These are phyloP conservation scores for Rhabdomys dilectus DNA, from an alignment of 2,113 vertebrate genomes.

Conservation along the genomic window DNA sequence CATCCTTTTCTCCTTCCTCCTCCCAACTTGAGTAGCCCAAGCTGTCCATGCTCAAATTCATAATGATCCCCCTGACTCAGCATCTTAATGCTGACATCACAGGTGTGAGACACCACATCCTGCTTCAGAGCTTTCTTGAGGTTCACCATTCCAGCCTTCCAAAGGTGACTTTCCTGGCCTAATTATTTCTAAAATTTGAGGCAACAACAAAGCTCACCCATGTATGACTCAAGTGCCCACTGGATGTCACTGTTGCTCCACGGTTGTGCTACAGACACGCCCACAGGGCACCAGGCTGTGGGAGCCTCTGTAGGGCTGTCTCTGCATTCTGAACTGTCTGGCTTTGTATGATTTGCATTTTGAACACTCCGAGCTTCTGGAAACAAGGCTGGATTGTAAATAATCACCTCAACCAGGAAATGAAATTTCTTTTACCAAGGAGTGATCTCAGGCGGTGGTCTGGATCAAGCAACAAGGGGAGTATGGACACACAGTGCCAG, in stretches of 20 bases:
- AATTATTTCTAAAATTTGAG: not conserved
- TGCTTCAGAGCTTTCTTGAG: not conserved
- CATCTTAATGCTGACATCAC: not conserved
- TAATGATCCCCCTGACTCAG: no score
- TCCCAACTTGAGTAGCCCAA: not conserved
- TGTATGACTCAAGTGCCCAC: constrained; percentile 39
- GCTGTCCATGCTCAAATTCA: not conserved
- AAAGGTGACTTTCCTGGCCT: not conserved
- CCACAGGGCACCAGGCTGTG: fast-evolving
- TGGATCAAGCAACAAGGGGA: constrained; percentile 30
- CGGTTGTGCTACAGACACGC: not conserved
- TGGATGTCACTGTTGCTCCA: constrained; percentile 85
- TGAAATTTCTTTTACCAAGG: constrained; percentile 29
- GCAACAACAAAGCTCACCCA: not conserved
- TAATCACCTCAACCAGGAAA: constrained; percentile 61
- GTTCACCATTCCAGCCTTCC: not conserved
- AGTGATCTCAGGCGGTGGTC: not conserved
- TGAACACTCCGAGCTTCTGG: constrained; percentile 7
- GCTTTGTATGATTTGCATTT: constrained; percentile 66
- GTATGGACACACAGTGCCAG: not conserved
- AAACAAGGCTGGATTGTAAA: constrained; percentile 46
- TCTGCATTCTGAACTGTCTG: constrained; percentile 42
- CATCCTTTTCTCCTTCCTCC: not conserved
- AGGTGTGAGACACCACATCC: not conserved
- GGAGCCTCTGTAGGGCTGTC: constrained; percentile 35